Base-by-base conservation (phyloP, 2,113 vertebrate genomes). In the Arizona elegans region DNA sequence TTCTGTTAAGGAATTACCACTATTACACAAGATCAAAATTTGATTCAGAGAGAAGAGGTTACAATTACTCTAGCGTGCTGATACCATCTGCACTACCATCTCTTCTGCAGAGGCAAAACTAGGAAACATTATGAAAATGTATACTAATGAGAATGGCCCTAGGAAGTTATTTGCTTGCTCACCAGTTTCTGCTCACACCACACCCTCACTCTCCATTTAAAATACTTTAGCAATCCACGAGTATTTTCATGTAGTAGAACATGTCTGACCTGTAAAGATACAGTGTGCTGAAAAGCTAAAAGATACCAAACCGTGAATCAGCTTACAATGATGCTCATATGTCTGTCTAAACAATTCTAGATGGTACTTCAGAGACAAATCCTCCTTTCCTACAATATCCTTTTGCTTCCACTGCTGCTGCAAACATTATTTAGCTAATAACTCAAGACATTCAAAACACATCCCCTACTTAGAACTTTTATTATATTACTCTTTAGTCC, bases 241-340 rank as follows among this genome's bases (percentile, higher is more conserved):
- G 47, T 75, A 92, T 92, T 91, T 94, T 95, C 96, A 96, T 92
- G 91, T 90, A 96, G 91, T 91, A 96, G 95, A 97, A 97, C 97
- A 95, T 90, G 97, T 95, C 91, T 3, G 75, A 96, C 96, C 95
- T 95, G 96, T 94, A 97, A 23, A 92, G 19, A 89, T 91, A 91
- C 95, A 91, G 88, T 70, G 88, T 54, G n/a, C 90, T 96, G 33
- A 3, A 92, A 90, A 94, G 56, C 47, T 95, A 94, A 52, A 93
- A 94, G 94, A 8, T 86, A 94, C 52, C 29, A 52, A 1, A 55
- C 8, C 11, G 23, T 91, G 86, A 91, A 56, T 26, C 0, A 86
- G 65, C 43, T 11, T 38, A 38, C n/a, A 93, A 62, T 33, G 70
- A 50, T 93, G 55, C 23, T 81, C 24, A 8, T 70, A 43, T 92